Evolutionary conservation across 2,113 vertebrate genomes (phyloP).

Genomic region (Sylvilagus bachmani): DNA sequence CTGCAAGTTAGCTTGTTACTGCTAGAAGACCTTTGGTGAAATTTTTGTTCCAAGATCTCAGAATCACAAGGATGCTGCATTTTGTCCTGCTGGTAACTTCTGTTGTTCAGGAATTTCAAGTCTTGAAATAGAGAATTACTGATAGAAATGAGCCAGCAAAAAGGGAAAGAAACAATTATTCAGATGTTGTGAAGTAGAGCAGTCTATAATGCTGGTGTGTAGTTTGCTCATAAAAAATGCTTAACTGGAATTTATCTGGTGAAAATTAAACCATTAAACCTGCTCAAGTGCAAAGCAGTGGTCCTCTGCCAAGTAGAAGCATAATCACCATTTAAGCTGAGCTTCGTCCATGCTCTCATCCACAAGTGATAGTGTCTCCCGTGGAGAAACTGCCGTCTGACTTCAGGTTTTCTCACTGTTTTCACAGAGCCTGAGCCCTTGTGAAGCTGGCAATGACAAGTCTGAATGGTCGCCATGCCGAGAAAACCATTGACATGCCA

Average conservation of each 20-base stretch:
- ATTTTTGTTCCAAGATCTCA: neutral
- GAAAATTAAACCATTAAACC: constrained; percentile 63
- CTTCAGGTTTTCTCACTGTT: constrained; percentile 49
- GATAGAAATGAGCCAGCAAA: constrained; percentile 37
- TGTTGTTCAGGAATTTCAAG: neutral
- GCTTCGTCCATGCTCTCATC: neutral
- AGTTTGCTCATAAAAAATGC: constrained; percentile 52
- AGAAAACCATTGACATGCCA: constrained; percentile 90
- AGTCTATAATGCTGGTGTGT: constrained; percentile 12
- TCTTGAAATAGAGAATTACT: neutral
- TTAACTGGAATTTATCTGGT: constrained; percentile 39
- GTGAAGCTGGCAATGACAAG: constrained; percentile 96
- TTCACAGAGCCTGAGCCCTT: constrained; percentile 91
- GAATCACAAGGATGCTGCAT: neutral
- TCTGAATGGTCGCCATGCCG: constrained; percentile 94
- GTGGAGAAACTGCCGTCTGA: constrained; percentile 34
- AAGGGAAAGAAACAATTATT: neutral
- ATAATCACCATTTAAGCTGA: neutral
- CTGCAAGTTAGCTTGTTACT: constrained; percentile 26
- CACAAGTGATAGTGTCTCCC: constrained; percentile 4
- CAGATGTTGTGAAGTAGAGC: constrained; percentile 29
- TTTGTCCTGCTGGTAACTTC: neutral
- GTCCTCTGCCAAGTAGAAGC: constrained; percentile 35
- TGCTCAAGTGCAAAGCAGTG: neutral
- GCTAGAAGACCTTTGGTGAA: constrained; percentile 8